Conservation (phyloP, 1,140 invertebrate species). For the Rhagoletis zephyria region DNA sequence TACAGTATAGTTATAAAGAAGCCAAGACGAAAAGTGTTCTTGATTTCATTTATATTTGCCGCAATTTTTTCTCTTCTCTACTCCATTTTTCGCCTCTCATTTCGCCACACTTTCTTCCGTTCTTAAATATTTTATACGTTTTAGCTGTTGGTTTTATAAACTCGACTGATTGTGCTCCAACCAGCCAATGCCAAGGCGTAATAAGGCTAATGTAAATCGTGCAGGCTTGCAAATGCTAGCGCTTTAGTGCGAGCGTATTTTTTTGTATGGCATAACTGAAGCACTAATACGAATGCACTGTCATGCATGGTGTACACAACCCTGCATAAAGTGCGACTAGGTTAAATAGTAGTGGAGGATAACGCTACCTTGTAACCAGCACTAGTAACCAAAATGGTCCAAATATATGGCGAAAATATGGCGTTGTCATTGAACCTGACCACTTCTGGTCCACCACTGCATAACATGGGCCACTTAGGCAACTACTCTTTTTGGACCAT, state of each 20-base stretch:
- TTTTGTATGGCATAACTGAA: slow-evolving; percentile 10
- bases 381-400: too few species aligned
- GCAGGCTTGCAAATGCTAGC: slow-evolving; percentile 20
- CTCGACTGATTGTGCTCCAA: slow-evolving; percentile 3
- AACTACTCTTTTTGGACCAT: too few species aligned
- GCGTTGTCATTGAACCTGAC: too few species aligned
- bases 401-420: too few species aligned
- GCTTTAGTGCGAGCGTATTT: background rate
- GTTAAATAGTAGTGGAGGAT: background rate
- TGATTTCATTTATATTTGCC: slow-evolving; percentile 52
- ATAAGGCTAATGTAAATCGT: slow-evolving; percentile 54
- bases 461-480: too few species aligned
- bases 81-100: background rate
- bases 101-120: background rate
- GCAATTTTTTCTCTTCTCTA: background rate
- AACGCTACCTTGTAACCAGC: too few species aligned
- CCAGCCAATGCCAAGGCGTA: slow-evolving; percentile 41
- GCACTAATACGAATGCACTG: background rate
- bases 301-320: background rate
- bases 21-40: background rate
- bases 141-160: background rate
- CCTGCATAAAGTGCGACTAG: background rate
- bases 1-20: background rate
- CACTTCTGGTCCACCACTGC: too few species aligned
- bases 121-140: background rate